Conservation (phyloP, 2,797 vertebrate species). For the Peromyscus nudipes region DNA sequence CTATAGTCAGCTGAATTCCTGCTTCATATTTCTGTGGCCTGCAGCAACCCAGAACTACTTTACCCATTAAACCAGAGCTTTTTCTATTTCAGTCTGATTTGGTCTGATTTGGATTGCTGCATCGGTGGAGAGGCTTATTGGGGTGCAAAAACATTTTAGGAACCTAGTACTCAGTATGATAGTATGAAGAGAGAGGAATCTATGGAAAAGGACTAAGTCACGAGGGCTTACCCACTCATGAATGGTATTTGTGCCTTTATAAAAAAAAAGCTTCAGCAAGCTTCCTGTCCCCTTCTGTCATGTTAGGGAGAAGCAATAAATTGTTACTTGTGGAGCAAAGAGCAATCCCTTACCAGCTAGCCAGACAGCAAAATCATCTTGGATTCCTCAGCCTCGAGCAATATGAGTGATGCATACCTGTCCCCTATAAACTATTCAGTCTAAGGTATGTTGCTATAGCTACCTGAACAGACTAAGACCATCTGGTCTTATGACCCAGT, state of each 20-base stretch:
- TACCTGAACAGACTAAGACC: not conserved
- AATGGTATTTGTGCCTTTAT: not conserved
- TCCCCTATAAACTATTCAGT: not conserved
- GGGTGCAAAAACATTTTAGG: too few species aligned
- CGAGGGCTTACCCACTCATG: not conserved
- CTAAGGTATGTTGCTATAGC: not conserved
- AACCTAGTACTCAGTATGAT: not conserved
- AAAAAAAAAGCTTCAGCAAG: not conserved
- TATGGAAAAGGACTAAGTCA: not conserved
- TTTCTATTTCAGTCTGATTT: too few species aligned
- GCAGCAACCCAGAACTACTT: too few species aligned
- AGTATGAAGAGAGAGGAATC: not conserved
- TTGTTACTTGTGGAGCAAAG: not conserved
- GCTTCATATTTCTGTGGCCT: too few species aligned
- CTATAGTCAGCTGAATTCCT: too few species aligned
- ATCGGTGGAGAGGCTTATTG: too few species aligned
- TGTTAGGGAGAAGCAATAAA: not conserved
- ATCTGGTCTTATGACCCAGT: not conserved
- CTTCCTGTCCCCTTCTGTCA: not conserved
- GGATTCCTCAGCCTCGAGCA: not conserved
- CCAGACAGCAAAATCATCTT: not conserved
- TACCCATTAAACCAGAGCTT: too few species aligned
- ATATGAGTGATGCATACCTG: not conserved
- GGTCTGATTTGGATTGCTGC: too few species aligned
- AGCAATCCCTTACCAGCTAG: not conserved